These are phyloP conservation scores for Selene dorsalis DNA, from an alignment of 2,797 vertebrate genomes.

Conservation along the genomic window DNA sequence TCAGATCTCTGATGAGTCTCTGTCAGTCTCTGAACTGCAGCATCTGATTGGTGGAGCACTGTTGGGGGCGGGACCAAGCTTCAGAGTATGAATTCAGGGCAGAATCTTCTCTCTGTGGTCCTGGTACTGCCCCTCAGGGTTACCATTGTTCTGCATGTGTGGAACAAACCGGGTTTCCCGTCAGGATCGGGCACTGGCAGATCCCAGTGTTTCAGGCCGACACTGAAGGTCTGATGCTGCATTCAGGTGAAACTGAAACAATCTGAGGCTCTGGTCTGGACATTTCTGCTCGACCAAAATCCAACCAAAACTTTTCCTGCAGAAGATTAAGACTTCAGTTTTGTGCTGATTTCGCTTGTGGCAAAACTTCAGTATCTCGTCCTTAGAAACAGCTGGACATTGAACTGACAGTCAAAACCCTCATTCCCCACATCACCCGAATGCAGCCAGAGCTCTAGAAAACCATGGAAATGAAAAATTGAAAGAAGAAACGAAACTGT, in stretches of 20 bases:
- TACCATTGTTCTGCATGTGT: no score
- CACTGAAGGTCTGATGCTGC: neutral
- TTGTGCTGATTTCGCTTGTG: neutral
- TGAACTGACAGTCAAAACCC: neutral
- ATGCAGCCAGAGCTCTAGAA: neutral
- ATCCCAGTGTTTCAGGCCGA: neutral
- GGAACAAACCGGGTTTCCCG: no score
- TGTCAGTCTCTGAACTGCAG: neutral
- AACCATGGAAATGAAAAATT: neutral
- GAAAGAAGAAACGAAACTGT: neutral
- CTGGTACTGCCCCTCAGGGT: no score
- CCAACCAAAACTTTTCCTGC: neutral
- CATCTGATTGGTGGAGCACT: neutral
- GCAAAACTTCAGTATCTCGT: neutral
- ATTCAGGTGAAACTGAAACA: slow-evolving; percentile 5
- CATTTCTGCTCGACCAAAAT: neutral
- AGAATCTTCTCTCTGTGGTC: neutral
- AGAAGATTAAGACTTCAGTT: neutral
- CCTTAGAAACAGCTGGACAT: neutral
- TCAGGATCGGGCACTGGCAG: neutral
- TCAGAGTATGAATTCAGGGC: neutral
- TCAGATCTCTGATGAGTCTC: neutral
- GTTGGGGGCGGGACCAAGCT: neutral
- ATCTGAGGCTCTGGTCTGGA: neutral
- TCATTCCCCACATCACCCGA: slow-evolving; percentile 19